phyloP scores from a whole-genome alignment of 2,888 invertebrate genomes.

The Beris morrisii region DNA sequence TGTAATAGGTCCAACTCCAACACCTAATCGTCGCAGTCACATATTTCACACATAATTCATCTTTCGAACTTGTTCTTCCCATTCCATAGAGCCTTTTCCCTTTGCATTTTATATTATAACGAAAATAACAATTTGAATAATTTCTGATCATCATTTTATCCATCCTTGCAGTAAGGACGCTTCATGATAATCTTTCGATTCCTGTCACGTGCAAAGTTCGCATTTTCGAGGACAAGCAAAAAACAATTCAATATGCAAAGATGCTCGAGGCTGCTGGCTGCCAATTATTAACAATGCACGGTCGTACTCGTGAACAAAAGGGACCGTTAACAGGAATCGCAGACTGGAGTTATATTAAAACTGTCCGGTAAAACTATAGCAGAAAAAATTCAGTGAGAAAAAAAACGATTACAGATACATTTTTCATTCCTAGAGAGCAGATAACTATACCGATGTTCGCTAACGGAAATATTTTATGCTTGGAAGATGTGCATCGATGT shows the following conservation, averaged over 20 bases:
- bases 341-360: slow-evolving; percentile 90
- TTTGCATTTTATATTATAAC: neutral
- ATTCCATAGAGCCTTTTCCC: neutral
- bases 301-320: slow-evolving; percentile 92
- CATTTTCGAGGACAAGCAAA: slow-evolving; percentile 81
- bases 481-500: slow-evolving; percentile 84
- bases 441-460: slow-evolving; percentile 93
- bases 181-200: slow-evolving; percentile 71
- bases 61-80: slow-evolving; percentile 15
- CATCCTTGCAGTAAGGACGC: slow-evolving; percentile 65
- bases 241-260: slow-evolving; percentile 88
- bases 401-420: slow-evolving; percentile 32
- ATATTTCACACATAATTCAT: neutral
- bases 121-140: too few relatives aligned
- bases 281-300: slow-evolving; percentile 91
- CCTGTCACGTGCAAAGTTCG: slow-evolving; percentile 98
- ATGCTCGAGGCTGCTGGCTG: slow-evolving; percentile 95
- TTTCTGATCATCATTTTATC: neutral
- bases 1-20: too few relatives aligned
- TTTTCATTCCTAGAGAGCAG: slow-evolving; percentile 64
- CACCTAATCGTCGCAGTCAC: too few relatives aligned
- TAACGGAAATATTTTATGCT: slow-evolving; percentile 94
- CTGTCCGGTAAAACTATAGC: slow-evolving; percentile 68
- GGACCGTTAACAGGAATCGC: slow-evolving; percentile 95
- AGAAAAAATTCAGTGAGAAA: neutral